These are phyloP conservation scores for Lates calcarifer DNA, from an alignment of 2,113 vertebrate genomes.

Conservation along the genomic window DNA sequence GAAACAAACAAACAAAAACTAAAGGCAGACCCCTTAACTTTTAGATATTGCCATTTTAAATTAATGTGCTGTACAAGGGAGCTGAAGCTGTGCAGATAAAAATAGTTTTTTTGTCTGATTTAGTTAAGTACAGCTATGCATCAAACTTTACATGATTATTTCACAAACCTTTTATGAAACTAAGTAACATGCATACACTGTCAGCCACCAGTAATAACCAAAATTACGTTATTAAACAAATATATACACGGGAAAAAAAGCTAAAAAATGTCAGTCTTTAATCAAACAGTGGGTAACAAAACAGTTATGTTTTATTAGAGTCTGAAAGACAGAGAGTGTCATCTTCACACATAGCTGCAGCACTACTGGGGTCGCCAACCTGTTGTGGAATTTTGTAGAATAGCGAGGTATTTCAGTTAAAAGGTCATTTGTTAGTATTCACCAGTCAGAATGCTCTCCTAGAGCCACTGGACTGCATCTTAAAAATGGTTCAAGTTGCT, in stretches of 20 bases:
- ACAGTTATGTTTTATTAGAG: too few species aligned
- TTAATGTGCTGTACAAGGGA: constrained; percentile 46
- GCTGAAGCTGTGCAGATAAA: constrained; percentile 19
- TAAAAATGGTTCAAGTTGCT: background rate
- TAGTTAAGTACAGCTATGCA: background rate
- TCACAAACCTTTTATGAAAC: background rate
- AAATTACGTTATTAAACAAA: too few species aligned
- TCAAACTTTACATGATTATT: background rate
- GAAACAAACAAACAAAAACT: constrained; percentile 59
- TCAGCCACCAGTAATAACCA: too few species aligned
- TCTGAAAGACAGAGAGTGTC: too few species aligned
- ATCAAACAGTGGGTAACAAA: too few species aligned
- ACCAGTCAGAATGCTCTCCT: too few species aligned
- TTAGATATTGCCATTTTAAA: constrained; percentile 60
- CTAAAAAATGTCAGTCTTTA: too few species aligned
- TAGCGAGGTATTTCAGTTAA: background rate
- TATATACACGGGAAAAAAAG: too few species aligned
- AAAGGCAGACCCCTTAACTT: constrained; percentile 63
- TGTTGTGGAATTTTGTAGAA: background rate
- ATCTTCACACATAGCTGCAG: too few species aligned
- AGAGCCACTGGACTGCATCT: background rate
- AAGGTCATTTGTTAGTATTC: background rate
- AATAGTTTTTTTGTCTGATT: constrained; percentile 26
- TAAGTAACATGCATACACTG: background rate
- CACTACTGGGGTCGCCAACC: background rate